These are phyloP conservation scores for Salticus scenicus DNA, from an alignment of 2,888 invertebrate species.

Conservation along the genomic window DNA sequence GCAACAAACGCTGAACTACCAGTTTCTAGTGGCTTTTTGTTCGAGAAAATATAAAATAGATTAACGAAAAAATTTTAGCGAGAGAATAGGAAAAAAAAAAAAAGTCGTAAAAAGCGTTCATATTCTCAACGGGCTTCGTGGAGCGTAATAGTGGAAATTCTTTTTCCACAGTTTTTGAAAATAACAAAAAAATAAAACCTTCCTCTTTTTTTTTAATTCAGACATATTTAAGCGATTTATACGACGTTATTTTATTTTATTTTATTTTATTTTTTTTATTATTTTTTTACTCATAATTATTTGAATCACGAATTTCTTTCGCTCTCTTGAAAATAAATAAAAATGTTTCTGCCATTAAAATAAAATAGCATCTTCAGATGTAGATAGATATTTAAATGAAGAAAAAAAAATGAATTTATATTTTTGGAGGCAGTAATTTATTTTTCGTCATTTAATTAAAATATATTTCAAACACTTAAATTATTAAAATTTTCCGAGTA, in stretches of 20 bases:
- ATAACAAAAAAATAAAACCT: not conserved
- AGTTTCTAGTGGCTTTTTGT: conserved; percentile 3
- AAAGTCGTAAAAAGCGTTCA: conserved; percentile 16
- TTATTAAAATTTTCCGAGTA: too few species aligned
- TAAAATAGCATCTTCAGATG: too few species aligned
- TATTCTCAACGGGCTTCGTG: conserved; percentile 44
- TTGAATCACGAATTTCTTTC: not conserved
- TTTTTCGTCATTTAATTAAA: too few species aligned
- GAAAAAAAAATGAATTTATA: too few species aligned
- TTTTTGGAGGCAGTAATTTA: too few species aligned
- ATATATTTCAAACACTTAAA: too few species aligned
- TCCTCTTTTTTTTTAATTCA: not conserved
- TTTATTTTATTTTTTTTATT: too few species aligned
- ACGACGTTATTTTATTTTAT: not conserved
- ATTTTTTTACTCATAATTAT: not conserved
- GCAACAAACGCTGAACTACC: conserved; percentile 16
- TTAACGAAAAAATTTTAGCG: conserved; percentile 52
- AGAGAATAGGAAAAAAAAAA: conserved; percentile 37
- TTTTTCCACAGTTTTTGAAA: conserved; percentile 32
- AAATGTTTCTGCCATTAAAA: too few species aligned
- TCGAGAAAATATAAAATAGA: conserved; percentile 48
- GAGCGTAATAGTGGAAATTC: conserved; percentile 41
- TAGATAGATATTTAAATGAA: too few species aligned
- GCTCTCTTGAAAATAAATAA: too few species aligned
- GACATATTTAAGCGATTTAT: conserved; percentile 7